phyloP scores from a whole-genome alignment of 92 coral and sea anemone genomes.

The Porites cylindrica region DNA sequence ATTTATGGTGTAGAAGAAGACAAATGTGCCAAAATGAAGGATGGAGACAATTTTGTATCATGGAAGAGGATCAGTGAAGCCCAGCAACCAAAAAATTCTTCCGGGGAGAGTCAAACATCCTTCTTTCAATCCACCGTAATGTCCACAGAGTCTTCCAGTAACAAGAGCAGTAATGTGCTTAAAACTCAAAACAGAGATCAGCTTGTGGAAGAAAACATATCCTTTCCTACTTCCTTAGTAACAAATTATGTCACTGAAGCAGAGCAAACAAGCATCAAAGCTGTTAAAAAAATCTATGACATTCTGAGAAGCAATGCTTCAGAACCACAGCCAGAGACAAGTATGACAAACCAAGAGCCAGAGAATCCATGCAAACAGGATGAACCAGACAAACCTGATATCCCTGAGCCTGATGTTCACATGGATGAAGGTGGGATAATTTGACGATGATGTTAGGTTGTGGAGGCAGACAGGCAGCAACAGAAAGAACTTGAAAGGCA shows the following conservation, averaged over 20 bases:
- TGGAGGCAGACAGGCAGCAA: slow-evolving; percentile 5
- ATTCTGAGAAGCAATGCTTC: slow-evolving; percentile 67
- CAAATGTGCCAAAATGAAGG: not conserved
- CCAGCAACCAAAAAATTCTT: not conserved
- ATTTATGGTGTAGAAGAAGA: not conserved
- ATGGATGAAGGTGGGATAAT: slow-evolving; percentile 39
- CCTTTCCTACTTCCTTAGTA: not conserved
- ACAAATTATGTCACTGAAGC: slow-evolving; percentile 50
- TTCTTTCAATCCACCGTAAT: not conserved
- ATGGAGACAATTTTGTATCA: not conserved
- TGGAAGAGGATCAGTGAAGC: not conserved
- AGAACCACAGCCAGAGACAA: not conserved
- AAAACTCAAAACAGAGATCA: not conserved
- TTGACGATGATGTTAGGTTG: slow-evolving; percentile 1
- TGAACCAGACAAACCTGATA: not conserved
- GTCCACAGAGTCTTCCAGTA: not conserved
- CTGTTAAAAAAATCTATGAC: slow-evolving; percentile 64
- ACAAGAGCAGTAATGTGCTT: not conserved
- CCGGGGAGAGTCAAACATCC: not conserved
- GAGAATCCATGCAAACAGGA: not conserved
- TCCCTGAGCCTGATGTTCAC: not conserved
- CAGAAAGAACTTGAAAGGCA: not conserved
- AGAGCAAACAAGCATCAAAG: slow-evolving; percentile 61
- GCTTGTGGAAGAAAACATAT: not conserved
- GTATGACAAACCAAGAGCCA: not conserved